A percentile compares a stretch with the other conserved stretches of the same genome.
These are phyloP conservation scores for Phylloscopus trochiloides DNA, from an alignment of 2,113 vertebrate species.

Conservation along the genomic window DNA sequence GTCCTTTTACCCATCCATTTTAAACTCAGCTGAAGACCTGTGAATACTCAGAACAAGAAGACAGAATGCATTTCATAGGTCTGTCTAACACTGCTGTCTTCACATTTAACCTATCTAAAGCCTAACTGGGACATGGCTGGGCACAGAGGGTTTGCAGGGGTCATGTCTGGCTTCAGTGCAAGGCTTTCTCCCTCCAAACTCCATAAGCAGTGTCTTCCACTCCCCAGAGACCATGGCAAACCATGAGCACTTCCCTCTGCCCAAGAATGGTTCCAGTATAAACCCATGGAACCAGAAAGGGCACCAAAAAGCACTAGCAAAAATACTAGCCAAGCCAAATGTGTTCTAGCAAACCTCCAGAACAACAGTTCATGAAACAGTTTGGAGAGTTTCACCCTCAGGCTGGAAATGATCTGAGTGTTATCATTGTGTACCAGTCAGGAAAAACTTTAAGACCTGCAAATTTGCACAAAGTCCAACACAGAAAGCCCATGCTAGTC, in stretches of 20 bases:
- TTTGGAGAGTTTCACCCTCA: background rate
- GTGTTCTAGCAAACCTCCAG: background rate
- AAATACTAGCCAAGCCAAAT: background rate
- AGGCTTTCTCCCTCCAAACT: background rate
- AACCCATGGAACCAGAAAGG: background rate
- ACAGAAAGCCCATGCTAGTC: background rate
- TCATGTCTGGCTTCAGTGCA: accelerated
- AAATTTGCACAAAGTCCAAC: background rate
- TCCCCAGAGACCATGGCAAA: background rate
- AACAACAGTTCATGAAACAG: background rate
- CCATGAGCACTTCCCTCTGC: background rate
- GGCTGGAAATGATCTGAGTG: background rate
- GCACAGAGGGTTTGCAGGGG: background rate
- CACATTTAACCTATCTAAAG: background rate
- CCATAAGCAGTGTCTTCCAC: background rate
- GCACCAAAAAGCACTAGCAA: background rate
- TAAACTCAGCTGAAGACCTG: background rate
- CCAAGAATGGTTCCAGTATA: background rate
- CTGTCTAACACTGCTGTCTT: background rate
- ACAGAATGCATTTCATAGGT: background rate
- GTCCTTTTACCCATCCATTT: background rate
- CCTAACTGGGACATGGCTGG: background rate
- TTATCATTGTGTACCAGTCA: background rate
- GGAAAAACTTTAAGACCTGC: background rate
- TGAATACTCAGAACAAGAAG: background rate